Conservation (phyloP, 2,888 invertebrate species). For the Ganaspis brasiliensis region DNA sequence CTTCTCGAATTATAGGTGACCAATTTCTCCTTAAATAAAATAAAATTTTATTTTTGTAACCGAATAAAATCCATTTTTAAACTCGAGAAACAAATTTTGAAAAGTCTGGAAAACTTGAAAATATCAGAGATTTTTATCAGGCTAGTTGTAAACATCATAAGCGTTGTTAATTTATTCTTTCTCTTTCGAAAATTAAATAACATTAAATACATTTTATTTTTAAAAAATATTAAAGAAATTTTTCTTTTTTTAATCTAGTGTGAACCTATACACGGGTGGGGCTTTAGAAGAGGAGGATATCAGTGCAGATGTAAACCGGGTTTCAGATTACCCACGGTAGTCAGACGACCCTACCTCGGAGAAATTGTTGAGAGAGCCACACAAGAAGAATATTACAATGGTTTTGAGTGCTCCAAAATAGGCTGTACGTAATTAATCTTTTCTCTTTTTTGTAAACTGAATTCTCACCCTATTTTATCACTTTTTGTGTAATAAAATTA, state of each 20-base stretch:
- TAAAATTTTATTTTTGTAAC: too few species aligned
- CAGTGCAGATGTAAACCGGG: conserved; percentile 96
- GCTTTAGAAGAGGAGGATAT: conserved; percentile 96
- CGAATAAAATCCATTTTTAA: too few species aligned
- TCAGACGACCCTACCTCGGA: conserved; percentile 94
- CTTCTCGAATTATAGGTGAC: too few species aligned
- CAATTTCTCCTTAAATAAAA: too few species aligned
- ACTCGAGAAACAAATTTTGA: too few species aligned
- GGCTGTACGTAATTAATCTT: conserved; percentile 87
- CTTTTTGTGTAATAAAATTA: too few species aligned
- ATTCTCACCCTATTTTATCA: neutral
- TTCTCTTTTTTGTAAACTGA: neutral
- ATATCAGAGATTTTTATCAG: too few species aligned
- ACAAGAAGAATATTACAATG: conserved; percentile 94
- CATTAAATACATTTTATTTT: neutral
- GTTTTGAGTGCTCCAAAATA: conserved; percentile 94
- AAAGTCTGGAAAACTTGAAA: too few species aligned
- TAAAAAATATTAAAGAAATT: neutral
- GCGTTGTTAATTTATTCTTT: too few species aligned
- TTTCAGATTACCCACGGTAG: conserved; percentile 91
- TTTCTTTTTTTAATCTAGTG: conserved; percentile 84
- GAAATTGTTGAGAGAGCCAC: conserved; percentile 97
- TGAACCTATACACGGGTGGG: conserved; percentile 98
- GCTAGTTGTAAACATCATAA: too few species aligned
- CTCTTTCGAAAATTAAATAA: neutral